A percentile compares a stretch with the other conserved stretches of the same genome.
Conservation (phyloP, 2,888 invertebrate genomes). For the Pemphredon lugubris region DNA sequence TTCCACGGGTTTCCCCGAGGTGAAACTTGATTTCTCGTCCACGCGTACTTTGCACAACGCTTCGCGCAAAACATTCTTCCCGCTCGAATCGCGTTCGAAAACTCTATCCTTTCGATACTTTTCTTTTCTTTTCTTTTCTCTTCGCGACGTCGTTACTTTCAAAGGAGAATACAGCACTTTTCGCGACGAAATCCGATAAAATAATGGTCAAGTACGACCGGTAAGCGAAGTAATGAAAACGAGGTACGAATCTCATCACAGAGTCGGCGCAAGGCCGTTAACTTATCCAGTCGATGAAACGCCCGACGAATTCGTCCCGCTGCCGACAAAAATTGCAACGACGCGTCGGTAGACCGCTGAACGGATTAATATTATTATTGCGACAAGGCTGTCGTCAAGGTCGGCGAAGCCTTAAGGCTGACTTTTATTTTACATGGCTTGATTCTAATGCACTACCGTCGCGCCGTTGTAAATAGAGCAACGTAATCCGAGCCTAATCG, state of each 20-base stretch:
- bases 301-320: not conserved
- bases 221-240: not conserved
- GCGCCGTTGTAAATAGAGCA: conserved; percentile 24
- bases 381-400: conserved; percentile 49
- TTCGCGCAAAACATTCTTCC: too few relatives aligned
- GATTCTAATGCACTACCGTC: conserved; percentile 33
- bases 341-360: not conserved
- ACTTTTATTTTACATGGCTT: conserved; percentile 44
- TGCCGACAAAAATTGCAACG: conserved; percentile 23
- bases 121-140: too few relatives aligned
- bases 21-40: too few relatives aligned
- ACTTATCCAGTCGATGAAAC: not conserved
- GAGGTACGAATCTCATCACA: conserved; percentile 1
- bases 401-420: conserved; percentile 52
- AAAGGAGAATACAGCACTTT: not conserved
- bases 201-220: conserved; percentile 15
- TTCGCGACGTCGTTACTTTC: too few relatives aligned
- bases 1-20: too few relatives aligned
- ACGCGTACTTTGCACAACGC: too few relatives aligned
- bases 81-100: not conserved
- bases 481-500: conserved; percentile 32
- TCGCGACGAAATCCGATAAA: not conserved
- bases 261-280: not conserved
- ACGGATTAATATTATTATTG: conserved; percentile 51
- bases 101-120: too few relatives aligned